Evolutionary conservation across 1,140 invertebrate genomes (phyloP), one percentile per base, ranked within the genome.

Genomic region (Apocrypta bakeri): DNA sequence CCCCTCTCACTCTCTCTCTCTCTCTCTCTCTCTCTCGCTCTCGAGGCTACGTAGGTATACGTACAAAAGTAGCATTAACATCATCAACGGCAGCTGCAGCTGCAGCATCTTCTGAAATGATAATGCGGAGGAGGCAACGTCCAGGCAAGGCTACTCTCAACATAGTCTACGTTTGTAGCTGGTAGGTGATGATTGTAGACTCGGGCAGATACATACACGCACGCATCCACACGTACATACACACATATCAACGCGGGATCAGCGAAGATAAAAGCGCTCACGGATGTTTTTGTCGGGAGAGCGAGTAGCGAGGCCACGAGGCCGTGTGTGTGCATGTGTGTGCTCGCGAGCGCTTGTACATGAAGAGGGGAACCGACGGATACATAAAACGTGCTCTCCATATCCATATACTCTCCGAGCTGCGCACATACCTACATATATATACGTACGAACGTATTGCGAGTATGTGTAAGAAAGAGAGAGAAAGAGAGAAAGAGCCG

Each of bases 221-320:
- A 21, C 48, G 1, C 48, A 4, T 4, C 0, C 42, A 12, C 12
- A 42, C 12, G 12, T 12, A 42, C 33, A 37, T 9, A 37, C 33
- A 17, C 42, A n/a, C 17, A 56, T 21, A 24, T 14, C 11, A 42
- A 3, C 25, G 48, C 21, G 33, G 48, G 75, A 77, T 40, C 17
- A 9, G 56, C 33, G 61, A 75, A 87, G 86, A 85, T 87, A 87
- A 87, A 90, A 90, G 84, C 85, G 79, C 81, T 86, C 82, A 83
- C 81, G 85, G 86, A 87, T 87, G 88, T 88, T 89, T 89, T 87
- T 87, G 86, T 85, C 69, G 76, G 79, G 82, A 81, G 84, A 56
- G 25, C 29, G 69, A 56, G 64, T 29, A 29, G 69, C 29, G 85
- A 84, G 83, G 84, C 82, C 85, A 84, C 83, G 85, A 84, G 85